phyloP scores from a whole-genome alignment of 2,797 vertebrate genomes.

The Prunella strophiata region DNA sequence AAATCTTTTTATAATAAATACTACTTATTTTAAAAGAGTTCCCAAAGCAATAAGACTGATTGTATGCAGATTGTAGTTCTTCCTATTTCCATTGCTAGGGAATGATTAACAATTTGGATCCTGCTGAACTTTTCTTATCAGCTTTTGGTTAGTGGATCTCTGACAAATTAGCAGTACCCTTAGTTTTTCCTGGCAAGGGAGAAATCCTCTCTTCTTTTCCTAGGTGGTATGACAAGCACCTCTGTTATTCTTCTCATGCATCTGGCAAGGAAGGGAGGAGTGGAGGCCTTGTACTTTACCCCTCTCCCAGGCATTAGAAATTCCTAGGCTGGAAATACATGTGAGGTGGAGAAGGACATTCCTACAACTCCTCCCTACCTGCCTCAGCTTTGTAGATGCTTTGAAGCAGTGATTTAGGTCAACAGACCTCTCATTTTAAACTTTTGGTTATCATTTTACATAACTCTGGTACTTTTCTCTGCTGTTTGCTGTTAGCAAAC shows the following conservation, averaged over 20 bases:
- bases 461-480: neutral
- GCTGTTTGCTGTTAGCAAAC: neutral
- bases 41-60: neutral
- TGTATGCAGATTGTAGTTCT: neutral
- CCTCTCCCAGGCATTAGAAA: neutral
- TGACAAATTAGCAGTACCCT: neutral
- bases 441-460: neutral
- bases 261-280: neutral
- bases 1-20: neutral
- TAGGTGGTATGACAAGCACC: neutral
- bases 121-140: neutral
- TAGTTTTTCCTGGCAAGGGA: neutral
- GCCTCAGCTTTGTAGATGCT: neutral
- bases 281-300: neutral
- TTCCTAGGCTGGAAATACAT: neutral
- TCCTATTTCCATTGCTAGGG: neutral
- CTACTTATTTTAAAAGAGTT: neutral
- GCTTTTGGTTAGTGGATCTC: neutral
- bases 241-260: neutral
- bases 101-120: neutral
- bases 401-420: neutral
- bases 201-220: neutral
- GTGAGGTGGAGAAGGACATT: neutral
- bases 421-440: neutral
- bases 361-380: neutral